phyloP scores from a whole-genome alignment of 1,140 invertebrate genomes.

The Galendromus occidentalis region DNA sequence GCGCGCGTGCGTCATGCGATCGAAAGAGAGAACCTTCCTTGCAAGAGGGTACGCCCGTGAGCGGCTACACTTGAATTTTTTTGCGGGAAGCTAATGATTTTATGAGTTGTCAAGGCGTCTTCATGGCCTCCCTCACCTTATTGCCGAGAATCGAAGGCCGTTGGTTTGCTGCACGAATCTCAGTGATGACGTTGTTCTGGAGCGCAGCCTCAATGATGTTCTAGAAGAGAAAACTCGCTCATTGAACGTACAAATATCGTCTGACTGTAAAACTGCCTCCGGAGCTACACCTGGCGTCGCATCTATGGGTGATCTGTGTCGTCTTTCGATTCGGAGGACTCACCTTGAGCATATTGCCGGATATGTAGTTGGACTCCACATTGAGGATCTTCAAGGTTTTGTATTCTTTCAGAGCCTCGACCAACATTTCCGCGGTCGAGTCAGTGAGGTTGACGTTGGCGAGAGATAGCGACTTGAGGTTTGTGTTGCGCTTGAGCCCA shows the following conservation, averaged over 20 bases:
- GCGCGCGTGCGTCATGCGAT: no score
- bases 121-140: conserved; percentile 36
- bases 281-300: no score
- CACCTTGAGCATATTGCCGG: conserved; percentile 31
- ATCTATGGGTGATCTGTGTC: no score
- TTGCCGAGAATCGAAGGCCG: conserved; percentile 82
- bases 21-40: no score
- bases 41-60: no score
- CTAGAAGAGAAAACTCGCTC: conserved; percentile 41
- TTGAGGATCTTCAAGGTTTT: conserved; percentile 68
- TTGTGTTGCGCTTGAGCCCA: conserved; percentile 66
- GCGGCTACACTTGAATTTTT: no score
- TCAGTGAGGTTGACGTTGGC: conserved; percentile 84
- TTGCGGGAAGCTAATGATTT: conserved; percentile 12
- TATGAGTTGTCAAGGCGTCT: no score
- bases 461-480: conserved; percentile 71
- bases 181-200: conserved; percentile 62
- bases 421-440: conserved; percentile 52
- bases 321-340: no score
- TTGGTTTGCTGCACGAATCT: conserved; percentile 89
- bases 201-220: conserved; percentile 63
- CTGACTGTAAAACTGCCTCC: no score
- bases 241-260: no score
- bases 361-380: conserved; percentile 87
- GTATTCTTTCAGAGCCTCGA: conserved; percentile 65